phyloP scores from a whole-genome alignment of 1,140 invertebrate genomes.

The Nasonia giraulti region DNA sequence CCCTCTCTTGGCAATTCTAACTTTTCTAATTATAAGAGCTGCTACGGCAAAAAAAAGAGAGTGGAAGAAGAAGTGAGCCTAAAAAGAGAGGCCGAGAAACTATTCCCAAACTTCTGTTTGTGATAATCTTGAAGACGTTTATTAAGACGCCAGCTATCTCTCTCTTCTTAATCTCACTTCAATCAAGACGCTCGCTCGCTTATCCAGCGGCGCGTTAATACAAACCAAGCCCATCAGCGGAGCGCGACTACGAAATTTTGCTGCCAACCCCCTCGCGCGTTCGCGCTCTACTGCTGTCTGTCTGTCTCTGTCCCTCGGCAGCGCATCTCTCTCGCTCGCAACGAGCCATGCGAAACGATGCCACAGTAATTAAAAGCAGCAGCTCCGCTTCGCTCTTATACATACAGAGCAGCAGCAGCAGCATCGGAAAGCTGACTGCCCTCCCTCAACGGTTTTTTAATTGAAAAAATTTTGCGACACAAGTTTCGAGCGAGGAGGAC shows the following conservation, averaged over 20 bases:
- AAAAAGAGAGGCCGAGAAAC: background rate
- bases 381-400: constrained; percentile 14
- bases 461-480: constrained; percentile 69
- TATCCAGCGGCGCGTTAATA: constrained; percentile 40
- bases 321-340: constrained; percentile 30
- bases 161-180: constrained; percentile 45
- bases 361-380: constrained; percentile 51
- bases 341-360: constrained; percentile 39
- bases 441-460: constrained; percentile 63
- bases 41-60: background rate
- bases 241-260: constrained; percentile 10
- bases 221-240: constrained; percentile 23
- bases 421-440: constrained; percentile 54
- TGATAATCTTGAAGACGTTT: constrained; percentile 44
- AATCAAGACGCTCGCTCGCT: constrained; percentile 44
- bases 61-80: background rate
- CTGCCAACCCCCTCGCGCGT: constrained; percentile 9
- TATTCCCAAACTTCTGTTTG: constrained; percentile 47
- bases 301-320: background rate
- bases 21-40: constrained; percentile 40
- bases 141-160: background rate
- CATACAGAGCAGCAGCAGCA: constrained; percentile 52
- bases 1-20: background rate
- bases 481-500: constrained; percentile 56
- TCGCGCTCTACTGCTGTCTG: background rate